Evolutionary conservation across 2,888 invertebrate genomes (phyloP).

Genomic region (Drosophila atroscutellata): DNA sequence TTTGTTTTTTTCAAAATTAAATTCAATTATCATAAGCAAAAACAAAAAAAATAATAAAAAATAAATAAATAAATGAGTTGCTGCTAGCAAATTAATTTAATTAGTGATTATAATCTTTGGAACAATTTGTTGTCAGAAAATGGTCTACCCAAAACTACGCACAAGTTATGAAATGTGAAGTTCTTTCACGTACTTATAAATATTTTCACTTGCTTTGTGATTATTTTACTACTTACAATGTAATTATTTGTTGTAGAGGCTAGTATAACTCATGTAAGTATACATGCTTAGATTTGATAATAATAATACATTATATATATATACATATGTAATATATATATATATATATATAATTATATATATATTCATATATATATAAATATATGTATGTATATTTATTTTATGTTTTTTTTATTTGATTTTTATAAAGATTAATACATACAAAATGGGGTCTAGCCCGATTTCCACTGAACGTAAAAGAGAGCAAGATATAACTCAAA

Average conservation of each 20-base stretch:
- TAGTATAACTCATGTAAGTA: conserved; percentile 14
- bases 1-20: conserved; percentile 6
- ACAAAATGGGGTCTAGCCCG: conserved; percentile 8
- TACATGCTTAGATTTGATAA: conserved; percentile 18
- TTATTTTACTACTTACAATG: conserved; percentile 16
- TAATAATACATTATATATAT: conserved; percentile 1
- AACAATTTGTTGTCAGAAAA: conserved; percentile 11
- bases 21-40: neutral
- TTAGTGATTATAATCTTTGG: conserved; percentile 30
- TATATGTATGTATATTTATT: conserved; percentile 1
- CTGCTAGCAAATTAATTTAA: conserved; percentile 9
- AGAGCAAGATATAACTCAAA: neutral
- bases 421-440: conserved; percentile 9
- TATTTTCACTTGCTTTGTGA: conserved; percentile 17
- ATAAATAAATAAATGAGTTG: conserved; percentile 9
- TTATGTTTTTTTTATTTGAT: conserved; percentile 4
- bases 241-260: conserved; percentile 8
- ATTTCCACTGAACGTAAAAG: conserved; percentile 5
- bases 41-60: no score
- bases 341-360: neutral
- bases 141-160: conserved; percentile 2
- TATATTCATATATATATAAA: neutral
- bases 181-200: conserved; percentile 22
- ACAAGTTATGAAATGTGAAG: conserved; percentile 15
- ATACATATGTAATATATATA: conserved; percentile 3